Evolutionary conservation across 2,888 invertebrate genomes (phyloP).

Genomic region (Apomyelois bistriatella): DNA sequence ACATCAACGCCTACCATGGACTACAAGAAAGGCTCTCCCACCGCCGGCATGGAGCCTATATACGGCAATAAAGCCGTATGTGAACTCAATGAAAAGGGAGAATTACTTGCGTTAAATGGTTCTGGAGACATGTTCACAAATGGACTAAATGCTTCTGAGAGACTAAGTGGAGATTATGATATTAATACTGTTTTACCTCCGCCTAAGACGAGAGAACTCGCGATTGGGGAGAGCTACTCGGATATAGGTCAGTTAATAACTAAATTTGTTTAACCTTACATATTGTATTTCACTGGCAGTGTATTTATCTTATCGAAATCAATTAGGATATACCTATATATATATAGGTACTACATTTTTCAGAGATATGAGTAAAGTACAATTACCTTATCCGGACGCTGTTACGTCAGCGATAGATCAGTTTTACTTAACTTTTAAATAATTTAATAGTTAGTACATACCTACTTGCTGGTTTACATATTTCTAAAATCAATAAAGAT

Average conservation of each 20-base stretch:
- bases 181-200: conserved; percentile 72
- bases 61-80: conserved; percentile 73
- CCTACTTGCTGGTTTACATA: no score
- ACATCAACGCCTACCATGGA: conserved; percentile 70
- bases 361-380: background rate
- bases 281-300: no score
- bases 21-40: conserved; percentile 69
- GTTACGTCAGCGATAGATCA: background rate
- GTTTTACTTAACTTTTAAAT: no score
- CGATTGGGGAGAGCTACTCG: conserved; percentile 76
- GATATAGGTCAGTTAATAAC: conserved; percentile 63
- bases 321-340: no score
- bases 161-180: conserved; percentile 73
- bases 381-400: background rate
- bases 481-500: no score
- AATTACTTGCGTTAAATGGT: conserved; percentile 64
- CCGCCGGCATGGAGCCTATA: conserved; percentile 67
- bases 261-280: no score
- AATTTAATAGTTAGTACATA: no score
- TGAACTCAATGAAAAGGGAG: conserved; percentile 65
- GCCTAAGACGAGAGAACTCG: conserved; percentile 72
- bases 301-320: no score
- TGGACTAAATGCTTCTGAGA: conserved; percentile 55
- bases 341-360: no score
- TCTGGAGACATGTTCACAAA: conserved; percentile 68